Conservation (phyloP, 2,797 vertebrate species). For the Cyclura pinguis region DNA sequence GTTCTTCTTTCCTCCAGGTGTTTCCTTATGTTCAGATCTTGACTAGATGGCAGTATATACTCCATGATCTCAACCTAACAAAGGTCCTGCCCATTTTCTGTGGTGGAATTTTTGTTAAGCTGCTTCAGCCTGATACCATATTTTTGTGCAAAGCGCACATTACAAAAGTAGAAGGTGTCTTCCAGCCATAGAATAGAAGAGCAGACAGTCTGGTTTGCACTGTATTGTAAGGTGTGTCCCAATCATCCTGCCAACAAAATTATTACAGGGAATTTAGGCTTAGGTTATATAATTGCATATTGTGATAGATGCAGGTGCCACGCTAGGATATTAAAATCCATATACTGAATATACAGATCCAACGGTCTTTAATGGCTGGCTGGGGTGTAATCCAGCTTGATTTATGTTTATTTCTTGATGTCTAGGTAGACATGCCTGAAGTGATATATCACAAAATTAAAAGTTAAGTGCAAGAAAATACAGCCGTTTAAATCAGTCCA, state of each 20-base stretch:
- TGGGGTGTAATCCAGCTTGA: neutral
- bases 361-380: neutral
- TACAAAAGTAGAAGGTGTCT: neutral
- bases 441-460: neutral
- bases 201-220: neutral
- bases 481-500: neutral
- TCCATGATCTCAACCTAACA: neutral
- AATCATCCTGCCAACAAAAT: neutral
- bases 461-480: neutral
- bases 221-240: neutral
- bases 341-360: neutral
- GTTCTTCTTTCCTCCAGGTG: conserved; percentile 18
- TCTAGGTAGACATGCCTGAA: neutral
- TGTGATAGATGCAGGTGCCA: neutral
- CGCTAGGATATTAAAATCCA: neutral
- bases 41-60: neutral
- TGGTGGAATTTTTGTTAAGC: neutral
- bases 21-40: neutral
- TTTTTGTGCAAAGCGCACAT: neutral
- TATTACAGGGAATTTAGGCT: neutral
- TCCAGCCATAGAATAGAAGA: neutral
- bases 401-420: neutral
- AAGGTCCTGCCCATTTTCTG: neutral
- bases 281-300: neutral
- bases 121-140: neutral